Base-by-base conservation (phyloP, 2,888 invertebrate species). In the Drosophila prostipennis region DNA sequence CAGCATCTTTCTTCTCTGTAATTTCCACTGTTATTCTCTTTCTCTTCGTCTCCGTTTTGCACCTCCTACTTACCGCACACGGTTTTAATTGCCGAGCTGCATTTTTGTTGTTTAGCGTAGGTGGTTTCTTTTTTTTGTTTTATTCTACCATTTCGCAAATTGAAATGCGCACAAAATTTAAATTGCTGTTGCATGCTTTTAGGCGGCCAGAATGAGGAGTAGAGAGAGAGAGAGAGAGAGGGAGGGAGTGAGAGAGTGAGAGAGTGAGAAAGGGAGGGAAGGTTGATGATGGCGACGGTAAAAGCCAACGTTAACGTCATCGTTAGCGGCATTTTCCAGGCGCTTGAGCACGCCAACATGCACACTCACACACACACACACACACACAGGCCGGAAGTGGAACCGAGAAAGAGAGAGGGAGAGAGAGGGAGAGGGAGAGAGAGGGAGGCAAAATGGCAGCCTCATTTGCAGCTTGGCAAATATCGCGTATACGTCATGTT, bases 251-350 rank as follows among this genome's bases (percentile, higher is more conserved):
- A 10, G 6, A 10, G 0, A 4, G 14, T 10, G 29, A 16, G 6
- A 4, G 0, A 4, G 14, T 6, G 14, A 4, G 7, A 7, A 1
- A n/a, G 7, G 3, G 29, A 1, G 14, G 10, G 10, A n/a, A n/a
- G 10, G 46, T 2, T 2, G 10, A n/a, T 10, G 29, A 14, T 36
- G 65, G 42, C 16, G 55, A 58, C 57, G 57, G 57, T 55, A 73
- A 60, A 42, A 48, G 65, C 52, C 58, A 65, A 45, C 72, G 48
- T 70, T 70, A 70, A 58, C 73, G 61, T 76, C 81, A 78, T 86
- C 81, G 81, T 81, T 81, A 81, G 83, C 74, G 86, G 81, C 84
- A 87, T 82, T 82, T 82, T 87, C 87, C 84, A 87, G 79, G 79
- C 77, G 74, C 80, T 82, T 82, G 82, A 80, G 78, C 82, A 86